phyloP scores from a whole-genome alignment of 2,888 invertebrate species.

The Aromia moschata region DNA sequence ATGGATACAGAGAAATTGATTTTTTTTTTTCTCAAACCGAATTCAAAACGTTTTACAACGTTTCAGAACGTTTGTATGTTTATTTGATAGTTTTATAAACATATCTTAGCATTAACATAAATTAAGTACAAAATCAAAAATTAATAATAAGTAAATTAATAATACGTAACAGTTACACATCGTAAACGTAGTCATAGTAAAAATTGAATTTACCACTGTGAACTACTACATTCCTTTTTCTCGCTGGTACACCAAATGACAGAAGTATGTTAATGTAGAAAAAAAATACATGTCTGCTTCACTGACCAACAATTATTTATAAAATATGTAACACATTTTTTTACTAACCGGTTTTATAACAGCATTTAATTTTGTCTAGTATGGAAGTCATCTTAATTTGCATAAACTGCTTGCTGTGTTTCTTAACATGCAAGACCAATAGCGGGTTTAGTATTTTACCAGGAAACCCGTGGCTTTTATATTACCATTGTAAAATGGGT shows the following conservation, averaged over 20 bases:
- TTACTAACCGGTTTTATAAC: conserved; percentile 15
- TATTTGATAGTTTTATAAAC: too few relatives aligned
- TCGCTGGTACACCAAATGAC: neutral
- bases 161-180: too few relatives aligned
- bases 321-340: conserved; percentile 3
- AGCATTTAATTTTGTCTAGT: conserved; percentile 9
- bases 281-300: conserved; percentile 5
- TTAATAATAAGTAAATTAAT: too few relatives aligned
- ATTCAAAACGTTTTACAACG: too few relatives aligned
- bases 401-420: conserved; percentile 5
- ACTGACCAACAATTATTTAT: conserved; percentile 9
- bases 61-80: too few relatives aligned
- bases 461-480: neutral
- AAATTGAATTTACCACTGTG: neutral
- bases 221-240: neutral
- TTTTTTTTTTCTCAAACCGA: too few relatives aligned
- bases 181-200: too few relatives aligned
- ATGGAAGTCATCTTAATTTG: conserved; percentile 1
- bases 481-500: neutral
- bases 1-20: too few relatives aligned
- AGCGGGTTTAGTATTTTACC: neutral
- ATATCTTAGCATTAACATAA: too few relatives aligned
- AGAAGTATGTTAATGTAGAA: neutral
- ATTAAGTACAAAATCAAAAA: too few relatives aligned
- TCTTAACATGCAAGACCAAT: neutral